A percentile compares a stretch with the other conserved stretches of the same genome.
phyloP scores from a whole-genome alignment of 1,140 invertebrate genomes.

The Steinernema feltiae region DNA sequence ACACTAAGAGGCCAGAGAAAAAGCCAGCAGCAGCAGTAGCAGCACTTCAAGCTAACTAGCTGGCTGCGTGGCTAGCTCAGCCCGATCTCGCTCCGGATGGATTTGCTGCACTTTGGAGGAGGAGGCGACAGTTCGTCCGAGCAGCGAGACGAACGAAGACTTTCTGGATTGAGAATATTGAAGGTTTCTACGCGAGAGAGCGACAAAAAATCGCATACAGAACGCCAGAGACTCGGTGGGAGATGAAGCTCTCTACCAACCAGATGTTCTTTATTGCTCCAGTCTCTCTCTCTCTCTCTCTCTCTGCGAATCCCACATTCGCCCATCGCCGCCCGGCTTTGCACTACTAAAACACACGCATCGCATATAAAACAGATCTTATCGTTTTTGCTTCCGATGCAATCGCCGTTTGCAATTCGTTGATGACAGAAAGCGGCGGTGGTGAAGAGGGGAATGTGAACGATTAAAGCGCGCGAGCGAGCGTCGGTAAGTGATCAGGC shows the following conservation, averaged over 20 bases:
- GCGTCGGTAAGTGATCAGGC: slow-evolving; percentile 7
- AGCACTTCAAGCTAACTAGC: background rate
- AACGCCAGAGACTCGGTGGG: background rate
- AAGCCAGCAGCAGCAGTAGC: too few relatives aligned
- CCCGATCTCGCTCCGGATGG: background rate
- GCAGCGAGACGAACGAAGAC: background rate
- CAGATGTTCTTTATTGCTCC: slow-evolving; percentile 11
- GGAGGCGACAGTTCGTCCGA: background rate
- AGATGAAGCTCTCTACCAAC: background rate
- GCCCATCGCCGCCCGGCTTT: background rate
- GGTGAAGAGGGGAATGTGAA: background rate
- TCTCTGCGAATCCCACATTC: too few relatives aligned
- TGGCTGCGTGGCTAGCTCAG: background rate
- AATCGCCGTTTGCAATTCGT: background rate
- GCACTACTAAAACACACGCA: background rate
- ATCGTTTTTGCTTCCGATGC: background rate
- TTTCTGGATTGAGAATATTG: background rate
- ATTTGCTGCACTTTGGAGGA: background rate
- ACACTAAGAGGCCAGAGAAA: background rate
- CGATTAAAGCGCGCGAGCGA: background rate
- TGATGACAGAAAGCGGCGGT: background rate
- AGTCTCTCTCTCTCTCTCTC: too few relatives aligned
- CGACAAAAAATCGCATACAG: background rate
- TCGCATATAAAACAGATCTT: background rate
- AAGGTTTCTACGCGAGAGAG: slow-evolving; percentile 3